Evolutionary conservation across 2,888 invertebrate genomes (phyloP).

Genomic region (Steinernema scapterisci): DNA sequence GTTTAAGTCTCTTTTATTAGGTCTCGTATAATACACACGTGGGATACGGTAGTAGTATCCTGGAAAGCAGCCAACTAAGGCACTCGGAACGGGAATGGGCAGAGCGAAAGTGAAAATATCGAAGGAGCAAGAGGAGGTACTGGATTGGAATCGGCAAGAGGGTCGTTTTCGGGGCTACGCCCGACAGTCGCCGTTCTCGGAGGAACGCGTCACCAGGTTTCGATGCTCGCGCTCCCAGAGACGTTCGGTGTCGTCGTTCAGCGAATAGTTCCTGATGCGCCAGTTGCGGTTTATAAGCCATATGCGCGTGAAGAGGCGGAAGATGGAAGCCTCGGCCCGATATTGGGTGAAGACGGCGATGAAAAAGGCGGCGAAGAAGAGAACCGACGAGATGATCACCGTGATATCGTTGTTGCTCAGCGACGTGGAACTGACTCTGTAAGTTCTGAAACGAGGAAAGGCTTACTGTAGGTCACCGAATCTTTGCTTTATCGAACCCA

Average conservation of each 20-base stretch:
- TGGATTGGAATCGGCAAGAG: not conserved
- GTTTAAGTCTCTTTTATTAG: not conserved
- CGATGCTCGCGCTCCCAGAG: conserved; percentile 28
- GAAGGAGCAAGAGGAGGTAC: conserved; percentile 10
- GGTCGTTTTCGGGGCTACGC: not conserved
- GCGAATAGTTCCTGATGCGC: conserved; percentile 61
- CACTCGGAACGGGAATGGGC: conserved; percentile 20
- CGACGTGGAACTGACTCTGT: conserved; percentile 40
- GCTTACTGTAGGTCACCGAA: not conserved
- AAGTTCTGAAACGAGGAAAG: conserved; percentile 36
- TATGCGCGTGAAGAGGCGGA: conserved; percentile 50
- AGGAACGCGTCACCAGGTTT: not conserved
- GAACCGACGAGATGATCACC: conserved; percentile 71
- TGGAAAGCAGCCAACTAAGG: conserved; percentile 20
- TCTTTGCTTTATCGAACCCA: no score
- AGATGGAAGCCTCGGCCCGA: conserved; percentile 61
- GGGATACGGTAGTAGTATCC: not conserved
- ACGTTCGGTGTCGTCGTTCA: conserved; percentile 17
- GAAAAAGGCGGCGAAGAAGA: conserved; percentile 73
- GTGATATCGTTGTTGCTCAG: conserved; percentile 69
- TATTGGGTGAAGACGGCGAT: conserved; percentile 71
- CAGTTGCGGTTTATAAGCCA: conserved; percentile 65
- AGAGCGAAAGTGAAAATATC: conserved; percentile 17
- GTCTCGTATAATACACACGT: not conserved
- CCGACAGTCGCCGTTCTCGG: conserved; percentile 11